Evolutionary conservation across 2,888 invertebrate species (phyloP).

Genomic region (Synergus japonicus): DNA sequence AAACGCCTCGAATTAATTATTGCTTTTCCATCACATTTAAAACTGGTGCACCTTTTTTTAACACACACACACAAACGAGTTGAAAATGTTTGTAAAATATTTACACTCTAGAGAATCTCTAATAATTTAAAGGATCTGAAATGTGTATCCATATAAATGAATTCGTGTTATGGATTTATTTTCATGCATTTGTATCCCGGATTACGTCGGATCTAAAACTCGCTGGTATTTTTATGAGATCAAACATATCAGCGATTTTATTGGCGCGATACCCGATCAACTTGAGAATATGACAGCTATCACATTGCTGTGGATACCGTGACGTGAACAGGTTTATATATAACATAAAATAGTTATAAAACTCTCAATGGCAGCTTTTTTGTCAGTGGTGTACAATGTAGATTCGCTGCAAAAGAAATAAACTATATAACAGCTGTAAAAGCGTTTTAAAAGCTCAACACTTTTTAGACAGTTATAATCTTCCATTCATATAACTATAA

Average conservation of each 20-base stretch:
- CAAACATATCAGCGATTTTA: background rate
- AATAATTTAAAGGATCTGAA: background rate
- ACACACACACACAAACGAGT: background rate
- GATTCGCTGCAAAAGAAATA: too few relatives aligned
- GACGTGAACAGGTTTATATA: constrained; percentile 6
- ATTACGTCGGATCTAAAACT: background rate
- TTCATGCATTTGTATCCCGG: background rate
- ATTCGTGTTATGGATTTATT: background rate
- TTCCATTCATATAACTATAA: background rate
- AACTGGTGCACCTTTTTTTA: background rate
- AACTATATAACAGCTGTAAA: too few relatives aligned
- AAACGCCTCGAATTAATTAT: background rate
- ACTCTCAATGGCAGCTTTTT: background rate
- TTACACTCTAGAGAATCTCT: background rate
- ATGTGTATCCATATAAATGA: background rate
- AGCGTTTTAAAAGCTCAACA: background rate
- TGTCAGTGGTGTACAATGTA: background rate
- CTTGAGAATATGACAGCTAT: constrained; percentile 33
- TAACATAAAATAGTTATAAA: background rate
- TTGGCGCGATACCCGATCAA: background rate
- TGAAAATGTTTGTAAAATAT: background rate
- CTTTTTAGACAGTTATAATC: background rate
- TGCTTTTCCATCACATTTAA: background rate
- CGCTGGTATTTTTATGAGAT: constrained; percentile 9
- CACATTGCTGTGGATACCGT: background rate